Conservation (phyloP, 1,140 invertebrate genomes). For the Stratiolaelaps scimitus region DNA sequence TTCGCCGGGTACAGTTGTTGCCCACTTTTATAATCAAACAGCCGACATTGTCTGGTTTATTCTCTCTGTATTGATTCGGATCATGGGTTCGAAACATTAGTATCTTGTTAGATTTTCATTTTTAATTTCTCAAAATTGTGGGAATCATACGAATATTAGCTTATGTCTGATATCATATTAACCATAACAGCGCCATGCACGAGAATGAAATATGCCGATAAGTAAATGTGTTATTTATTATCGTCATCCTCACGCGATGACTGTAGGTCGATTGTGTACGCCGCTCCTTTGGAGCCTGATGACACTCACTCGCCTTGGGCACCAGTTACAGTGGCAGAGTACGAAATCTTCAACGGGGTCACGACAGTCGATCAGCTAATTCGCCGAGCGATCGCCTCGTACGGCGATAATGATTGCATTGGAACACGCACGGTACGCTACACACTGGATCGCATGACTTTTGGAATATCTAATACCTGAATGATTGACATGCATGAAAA, state of each 20-base stretch:
- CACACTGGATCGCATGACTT: no score
- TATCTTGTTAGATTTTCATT: neutral
- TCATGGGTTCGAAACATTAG: no score
- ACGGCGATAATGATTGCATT: constrained; percentile 2
- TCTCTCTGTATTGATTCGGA: no score
- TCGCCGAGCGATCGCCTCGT: neutral
- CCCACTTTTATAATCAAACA: no score
- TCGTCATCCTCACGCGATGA: neutral
- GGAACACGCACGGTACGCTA: constrained; percentile 1
- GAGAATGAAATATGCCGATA: neutral
- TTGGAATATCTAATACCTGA: no score
- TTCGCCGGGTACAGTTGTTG: no score
- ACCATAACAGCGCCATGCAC: neutral
- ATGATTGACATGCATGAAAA: no score
- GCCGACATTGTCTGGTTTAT: no score
- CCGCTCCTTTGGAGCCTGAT: neutral
- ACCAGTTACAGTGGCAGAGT: neutral
- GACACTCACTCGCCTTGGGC: constrained; percentile 5
- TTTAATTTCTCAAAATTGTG: neutral
- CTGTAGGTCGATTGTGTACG: neutral
- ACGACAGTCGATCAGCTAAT: constrained; percentile 21
- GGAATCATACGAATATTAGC: neutral
- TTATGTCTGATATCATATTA: neutral
- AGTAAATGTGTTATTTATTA: no score
- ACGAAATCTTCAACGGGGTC: constrained; percentile 11